Conservation (phyloP, 1,140 invertebrate genomes). For the Diprion similis region DNA sequence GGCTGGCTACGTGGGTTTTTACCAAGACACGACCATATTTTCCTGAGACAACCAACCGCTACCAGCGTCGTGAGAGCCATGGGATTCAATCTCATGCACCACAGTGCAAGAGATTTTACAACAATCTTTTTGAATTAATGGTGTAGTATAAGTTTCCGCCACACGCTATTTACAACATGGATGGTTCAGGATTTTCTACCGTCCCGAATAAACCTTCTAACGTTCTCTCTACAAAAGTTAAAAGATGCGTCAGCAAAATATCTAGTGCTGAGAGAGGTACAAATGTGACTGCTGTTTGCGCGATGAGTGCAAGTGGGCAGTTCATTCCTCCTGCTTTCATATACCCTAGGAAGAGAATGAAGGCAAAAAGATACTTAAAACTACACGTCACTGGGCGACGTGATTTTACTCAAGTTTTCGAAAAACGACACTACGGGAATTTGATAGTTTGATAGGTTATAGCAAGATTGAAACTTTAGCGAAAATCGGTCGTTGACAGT, state of each 20-base stretch:
- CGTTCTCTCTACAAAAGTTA: conserved; percentile 53
- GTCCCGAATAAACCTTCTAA: conserved; percentile 50
- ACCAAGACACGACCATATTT: conserved; percentile 28
- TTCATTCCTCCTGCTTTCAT: conserved; percentile 47
- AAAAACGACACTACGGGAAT: too few species aligned
- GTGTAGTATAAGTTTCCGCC: conserved; percentile 42
- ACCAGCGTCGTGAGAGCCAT: conserved; percentile 39
- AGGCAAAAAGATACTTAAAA: conserved; percentile 35
- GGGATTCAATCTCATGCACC: conserved; percentile 44
- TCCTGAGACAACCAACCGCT: conserved; percentile 40
- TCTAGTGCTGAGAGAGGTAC: conserved; percentile 48
- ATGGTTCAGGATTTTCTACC: conserved; percentile 56
- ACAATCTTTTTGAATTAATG: conserved; percentile 39
- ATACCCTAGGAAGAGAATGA: conserved; percentile 49
- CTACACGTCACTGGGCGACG: too few species aligned
- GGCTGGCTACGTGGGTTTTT: conserved; percentile 35
- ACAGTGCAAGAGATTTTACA: conserved; percentile 44
- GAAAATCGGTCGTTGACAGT: too few species aligned
- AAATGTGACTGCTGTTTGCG: conserved; percentile 41
- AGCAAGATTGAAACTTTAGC: too few species aligned
- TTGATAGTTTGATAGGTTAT: too few species aligned
- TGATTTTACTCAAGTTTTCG: too few species aligned
- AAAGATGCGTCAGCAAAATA: conserved; percentile 46
- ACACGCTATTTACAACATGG: conserved; percentile 50
- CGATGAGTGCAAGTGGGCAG: conserved; percentile 41